phyloP scores from a whole-genome alignment of 1,140 invertebrate species.

The Cepaea nemoralis region DNA sequence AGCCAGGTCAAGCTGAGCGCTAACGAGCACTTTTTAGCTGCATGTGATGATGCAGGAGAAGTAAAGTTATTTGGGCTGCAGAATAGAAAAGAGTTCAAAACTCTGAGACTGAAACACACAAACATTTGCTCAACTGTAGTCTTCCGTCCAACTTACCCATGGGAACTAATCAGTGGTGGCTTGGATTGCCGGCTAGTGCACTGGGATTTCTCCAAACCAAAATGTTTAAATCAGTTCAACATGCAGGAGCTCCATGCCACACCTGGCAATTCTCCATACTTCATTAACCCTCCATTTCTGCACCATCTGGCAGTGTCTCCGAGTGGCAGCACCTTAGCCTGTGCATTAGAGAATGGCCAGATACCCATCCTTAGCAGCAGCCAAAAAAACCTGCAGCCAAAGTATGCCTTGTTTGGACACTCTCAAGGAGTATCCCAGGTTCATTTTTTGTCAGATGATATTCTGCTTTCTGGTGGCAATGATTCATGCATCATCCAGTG shows the following conservation, averaged over 20 bases:
- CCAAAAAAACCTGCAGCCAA: slow-evolving; percentile 55
- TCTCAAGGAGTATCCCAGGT: slow-evolving; percentile 66
- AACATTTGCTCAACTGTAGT: slow-evolving; percentile 67
- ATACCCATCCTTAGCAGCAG: slow-evolving; percentile 59
- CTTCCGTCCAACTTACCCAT: slow-evolving; percentile 60
- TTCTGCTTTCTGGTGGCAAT: slow-evolving; percentile 64
- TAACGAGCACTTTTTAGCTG: slow-evolving; percentile 63
- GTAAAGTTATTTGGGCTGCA: slow-evolving; percentile 62
- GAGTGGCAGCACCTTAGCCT: slow-evolving; percentile 58
- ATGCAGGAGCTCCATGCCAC: slow-evolving; percentile 66
- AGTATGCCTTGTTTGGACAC: slow-evolving; percentile 61
- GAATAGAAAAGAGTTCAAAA: slow-evolving; percentile 64
- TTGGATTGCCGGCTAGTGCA: slow-evolving; percentile 66
- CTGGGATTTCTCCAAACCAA: slow-evolving; percentile 66
- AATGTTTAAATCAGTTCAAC: slow-evolving; percentile 62
- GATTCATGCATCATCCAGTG: slow-evolving; percentile 61
- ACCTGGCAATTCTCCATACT: slow-evolving; percentile 54
- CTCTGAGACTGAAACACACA: slow-evolving; percentile 64
- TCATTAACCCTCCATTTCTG: slow-evolving; percentile 67
- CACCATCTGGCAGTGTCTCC: slow-evolving; percentile 59
- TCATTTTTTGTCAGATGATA: slow-evolving; percentile 54
- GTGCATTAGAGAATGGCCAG: slow-evolving; percentile 65
- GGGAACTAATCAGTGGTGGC: slow-evolving; percentile 64
- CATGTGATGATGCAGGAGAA: slow-evolving; percentile 67
- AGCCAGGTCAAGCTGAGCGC: slow-evolving; percentile 64